phyloP scores from a whole-genome alignment of 1,140 invertebrate species.

The Sipha flava region DNA sequence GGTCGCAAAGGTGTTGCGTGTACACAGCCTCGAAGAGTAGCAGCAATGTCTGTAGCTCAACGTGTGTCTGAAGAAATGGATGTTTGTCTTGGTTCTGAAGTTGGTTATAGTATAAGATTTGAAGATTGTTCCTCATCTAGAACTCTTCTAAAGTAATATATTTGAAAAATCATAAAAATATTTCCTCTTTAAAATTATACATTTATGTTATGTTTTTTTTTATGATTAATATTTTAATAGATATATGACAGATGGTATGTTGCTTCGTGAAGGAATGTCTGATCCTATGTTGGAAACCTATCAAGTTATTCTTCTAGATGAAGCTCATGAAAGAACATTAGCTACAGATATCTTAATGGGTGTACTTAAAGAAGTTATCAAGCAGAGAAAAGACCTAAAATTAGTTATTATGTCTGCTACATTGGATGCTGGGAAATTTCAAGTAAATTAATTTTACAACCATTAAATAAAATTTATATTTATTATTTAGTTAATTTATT shows the following conservation, averaged over 20 bases:
- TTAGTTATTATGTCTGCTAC: constrained; percentile 99
- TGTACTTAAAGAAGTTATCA: constrained; percentile 93
- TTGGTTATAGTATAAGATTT: constrained; percentile 98
- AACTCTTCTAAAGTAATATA: constrained; percentile 68
- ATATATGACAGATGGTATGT: constrained; percentile 99
- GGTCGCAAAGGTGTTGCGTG: constrained; percentile 84
- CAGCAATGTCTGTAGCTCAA: constrained; percentile 97
- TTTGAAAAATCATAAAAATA: not conserved
- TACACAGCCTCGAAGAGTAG: constrained; percentile 94
- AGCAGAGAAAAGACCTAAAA: constrained; percentile 88
- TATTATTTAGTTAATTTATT: not conserved
- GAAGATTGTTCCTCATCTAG: constrained; percentile 96
- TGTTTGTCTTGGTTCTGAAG: constrained; percentile 91
- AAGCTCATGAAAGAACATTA: constrained; percentile 97
- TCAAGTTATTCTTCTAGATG: constrained; percentile 92
- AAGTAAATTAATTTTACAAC: constrained; percentile 48
- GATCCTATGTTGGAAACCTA: constrained; percentile 96
- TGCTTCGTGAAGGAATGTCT: constrained; percentile 97
- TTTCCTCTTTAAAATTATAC: not conserved
- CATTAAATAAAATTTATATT: not conserved
- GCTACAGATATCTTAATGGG: constrained; percentile 99
- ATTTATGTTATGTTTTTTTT: not conserved
- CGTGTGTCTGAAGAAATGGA: constrained; percentile 99
- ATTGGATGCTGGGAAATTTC: constrained; percentile 98
- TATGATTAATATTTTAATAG: constrained; percentile 43